phyloP scores from a whole-genome alignment of 2,113 vertebrate species.

The Microtus pennsylvanicus region DNA sequence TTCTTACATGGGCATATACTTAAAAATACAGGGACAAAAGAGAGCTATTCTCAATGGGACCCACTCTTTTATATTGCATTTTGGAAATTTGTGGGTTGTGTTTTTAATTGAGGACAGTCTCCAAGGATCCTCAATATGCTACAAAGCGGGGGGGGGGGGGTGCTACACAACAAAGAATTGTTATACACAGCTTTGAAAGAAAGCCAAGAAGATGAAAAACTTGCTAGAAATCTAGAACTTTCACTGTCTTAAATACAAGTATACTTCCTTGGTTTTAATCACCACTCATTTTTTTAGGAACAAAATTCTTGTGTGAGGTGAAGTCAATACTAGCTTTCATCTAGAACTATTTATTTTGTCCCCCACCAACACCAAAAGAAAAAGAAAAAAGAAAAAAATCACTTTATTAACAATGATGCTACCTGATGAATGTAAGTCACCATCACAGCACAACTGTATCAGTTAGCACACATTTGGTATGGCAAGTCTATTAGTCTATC shows the following conservation, averaged over 20 bases:
- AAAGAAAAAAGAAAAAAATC: not conserved
- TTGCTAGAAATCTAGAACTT: slow-evolving; percentile 31
- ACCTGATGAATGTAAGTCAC: not conserved
- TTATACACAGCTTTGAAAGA: slow-evolving; percentile 37
- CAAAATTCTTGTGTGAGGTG: slow-evolving; percentile 31
- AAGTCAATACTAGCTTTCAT: not conserved
- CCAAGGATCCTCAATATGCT: not conserved
- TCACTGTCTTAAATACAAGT: slow-evolving; percentile 44
- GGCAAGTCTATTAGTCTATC: not conserved
- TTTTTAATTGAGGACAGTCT: not conserved
- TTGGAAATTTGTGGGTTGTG: not conserved
- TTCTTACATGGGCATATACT: not conserved
- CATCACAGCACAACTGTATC: not conserved
- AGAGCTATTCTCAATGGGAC: not conserved
- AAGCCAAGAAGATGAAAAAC: slow-evolving; percentile 27
- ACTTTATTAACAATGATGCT: not conserved
- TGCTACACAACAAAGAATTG: slow-evolving; percentile 23
- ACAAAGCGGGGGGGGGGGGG: not conserved
- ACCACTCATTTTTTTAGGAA: slow-evolving; percentile 62
- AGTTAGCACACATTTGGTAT: not conserved
- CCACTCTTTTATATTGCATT: slow-evolving; percentile 1
- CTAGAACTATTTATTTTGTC: slow-evolving; percentile 25
- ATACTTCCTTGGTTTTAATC: slow-evolving; percentile 48
- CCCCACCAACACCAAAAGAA: not conserved
- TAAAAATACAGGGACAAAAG: not conserved